Conservation (phyloP, 2,888 invertebrate genomes). For the Polydrusus pterygomalis region DNA sequence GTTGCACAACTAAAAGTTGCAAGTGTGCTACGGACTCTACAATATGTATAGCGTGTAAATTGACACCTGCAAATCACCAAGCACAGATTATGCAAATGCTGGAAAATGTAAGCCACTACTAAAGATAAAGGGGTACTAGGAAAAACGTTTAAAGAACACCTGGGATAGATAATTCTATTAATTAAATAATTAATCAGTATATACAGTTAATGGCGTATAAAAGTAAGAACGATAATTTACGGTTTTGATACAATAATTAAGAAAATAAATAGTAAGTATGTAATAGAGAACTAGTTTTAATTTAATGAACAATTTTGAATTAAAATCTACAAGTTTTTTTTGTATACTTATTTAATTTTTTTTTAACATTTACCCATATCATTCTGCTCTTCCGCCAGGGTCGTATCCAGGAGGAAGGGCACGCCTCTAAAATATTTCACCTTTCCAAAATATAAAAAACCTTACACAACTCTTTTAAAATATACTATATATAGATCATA, state of each 20-base stretch:
- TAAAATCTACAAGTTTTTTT: no score
- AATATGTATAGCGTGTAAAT: no score
- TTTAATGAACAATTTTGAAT: background rate
- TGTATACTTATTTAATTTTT: no score
- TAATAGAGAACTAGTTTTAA: background rate
- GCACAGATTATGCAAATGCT: slow-evolving; percentile 10
- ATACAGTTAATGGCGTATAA: slow-evolving; percentile 18
- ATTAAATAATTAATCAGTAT: slow-evolving; percentile 24
- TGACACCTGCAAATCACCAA: slow-evolving; percentile 9
- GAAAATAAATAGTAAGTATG: background rate
- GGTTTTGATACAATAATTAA: slow-evolving; percentile 13
- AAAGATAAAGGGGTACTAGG: slow-evolving; percentile 20
- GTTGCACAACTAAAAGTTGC: no score
- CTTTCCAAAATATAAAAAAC: no score
- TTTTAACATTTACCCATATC: no score
- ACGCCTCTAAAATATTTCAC: no score
- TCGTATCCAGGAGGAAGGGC: no score
- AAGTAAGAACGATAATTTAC: background rate
- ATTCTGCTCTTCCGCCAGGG: no score
- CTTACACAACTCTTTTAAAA: no score
- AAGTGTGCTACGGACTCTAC: no score
- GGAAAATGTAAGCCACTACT: background rate
- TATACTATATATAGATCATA: no score
- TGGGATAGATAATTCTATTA: slow-evolving; percentile 33
- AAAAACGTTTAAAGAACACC: slow-evolving; percentile 37